A percentile compares a stretch with the other conserved stretches of the same genome.
These are phyloP conservation scores for Drosophila parabipectinata DNA, from an alignment of 1,140 invertebrate species.

Conservation along the genomic window DNA sequence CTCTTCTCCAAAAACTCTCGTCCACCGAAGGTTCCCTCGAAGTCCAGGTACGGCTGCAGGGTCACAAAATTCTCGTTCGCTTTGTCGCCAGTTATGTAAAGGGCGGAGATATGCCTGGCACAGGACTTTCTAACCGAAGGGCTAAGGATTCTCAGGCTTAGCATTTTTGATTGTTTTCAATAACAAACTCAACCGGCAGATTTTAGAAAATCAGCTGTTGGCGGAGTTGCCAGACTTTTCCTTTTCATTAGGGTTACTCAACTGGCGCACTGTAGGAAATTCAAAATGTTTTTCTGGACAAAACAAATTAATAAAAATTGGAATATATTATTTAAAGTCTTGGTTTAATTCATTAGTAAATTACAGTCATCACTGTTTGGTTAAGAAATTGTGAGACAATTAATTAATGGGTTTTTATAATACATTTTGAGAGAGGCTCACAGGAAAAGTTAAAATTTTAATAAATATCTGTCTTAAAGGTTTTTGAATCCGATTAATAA, in stretches of 20 bases:
- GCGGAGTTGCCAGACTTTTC: constrained; percentile 22
- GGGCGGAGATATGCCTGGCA: constrained; percentile 84
- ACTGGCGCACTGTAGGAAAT: too few relatives aligned
- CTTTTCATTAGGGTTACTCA: constrained; percentile 2
- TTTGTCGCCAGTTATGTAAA: constrained; percentile 87
- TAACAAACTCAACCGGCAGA: constrained; percentile 24
- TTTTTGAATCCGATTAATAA: too few relatives aligned
- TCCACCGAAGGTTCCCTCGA: constrained; percentile 85
- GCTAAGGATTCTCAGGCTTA: constrained; percentile 30
- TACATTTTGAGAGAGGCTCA: too few relatives aligned
- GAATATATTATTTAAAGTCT: too few relatives aligned
- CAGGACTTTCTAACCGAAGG: constrained; percentile 6
- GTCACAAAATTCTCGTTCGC: constrained; percentile 85
- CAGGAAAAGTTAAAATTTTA: too few relatives aligned
- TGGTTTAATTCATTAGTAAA: too few relatives aligned
- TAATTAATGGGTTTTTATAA: too few relatives aligned
- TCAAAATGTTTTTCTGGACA: too few relatives aligned
- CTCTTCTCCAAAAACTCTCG: constrained; percentile 84
- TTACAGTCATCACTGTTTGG: too few relatives aligned
- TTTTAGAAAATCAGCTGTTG: constrained; percentile 20
- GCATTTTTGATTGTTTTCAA: constrained; percentile 31
- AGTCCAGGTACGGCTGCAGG: constrained; percentile 86
- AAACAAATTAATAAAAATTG: too few relatives aligned
- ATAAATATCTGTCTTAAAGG: too few relatives aligned
- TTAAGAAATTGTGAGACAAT: too few relatives aligned